These are phyloP conservation scores for Drosophila sordidapex DNA, from an alignment of 2,888 invertebrate genomes.

Conservation along the genomic window DNA sequence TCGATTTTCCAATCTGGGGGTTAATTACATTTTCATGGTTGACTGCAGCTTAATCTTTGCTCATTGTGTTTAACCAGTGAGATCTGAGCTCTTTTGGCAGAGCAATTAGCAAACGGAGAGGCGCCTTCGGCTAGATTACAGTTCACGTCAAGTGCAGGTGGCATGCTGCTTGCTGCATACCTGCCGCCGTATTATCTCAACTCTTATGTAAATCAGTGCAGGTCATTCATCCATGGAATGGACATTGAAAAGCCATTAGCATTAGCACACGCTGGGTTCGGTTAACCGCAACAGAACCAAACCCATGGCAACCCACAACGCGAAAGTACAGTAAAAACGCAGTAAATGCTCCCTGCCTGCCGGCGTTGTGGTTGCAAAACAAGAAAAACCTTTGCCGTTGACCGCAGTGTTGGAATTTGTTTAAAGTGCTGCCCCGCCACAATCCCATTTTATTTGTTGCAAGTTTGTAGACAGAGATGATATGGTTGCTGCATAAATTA, in stretches of 20 bases:
- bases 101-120: background rate
- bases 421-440: constrained; percentile 46
- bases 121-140: background rate
- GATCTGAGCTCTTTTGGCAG: constrained; percentile 1
- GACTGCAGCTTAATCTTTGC: constrained; percentile 40
- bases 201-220: background rate
- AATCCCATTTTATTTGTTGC: constrained; percentile 1
- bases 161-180: background rate
- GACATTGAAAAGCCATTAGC: constrained; percentile 78
- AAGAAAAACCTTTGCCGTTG: constrained; percentile 40
- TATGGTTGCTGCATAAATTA: background rate
- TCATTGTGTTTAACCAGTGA: constrained; percentile 25
- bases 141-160: background rate
- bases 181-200: constrained; percentile 16
- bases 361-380: constrained; percentile 37
- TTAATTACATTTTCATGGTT: constrained; percentile 50
- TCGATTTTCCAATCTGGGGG: constrained; percentile 6
- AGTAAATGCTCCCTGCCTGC: constrained; percentile 28
- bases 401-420: constrained; percentile 67
- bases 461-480: background rate
- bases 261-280: constrained; percentile 50
- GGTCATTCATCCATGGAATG: constrained; percentile 34
- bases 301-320: constrained; percentile 39
- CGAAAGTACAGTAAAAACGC: constrained; percentile 35
- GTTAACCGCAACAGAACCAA: constrained; percentile 51